Conservation (phyloP, 2,888 invertebrate species). For the Acanthopleura granulata region DNA sequence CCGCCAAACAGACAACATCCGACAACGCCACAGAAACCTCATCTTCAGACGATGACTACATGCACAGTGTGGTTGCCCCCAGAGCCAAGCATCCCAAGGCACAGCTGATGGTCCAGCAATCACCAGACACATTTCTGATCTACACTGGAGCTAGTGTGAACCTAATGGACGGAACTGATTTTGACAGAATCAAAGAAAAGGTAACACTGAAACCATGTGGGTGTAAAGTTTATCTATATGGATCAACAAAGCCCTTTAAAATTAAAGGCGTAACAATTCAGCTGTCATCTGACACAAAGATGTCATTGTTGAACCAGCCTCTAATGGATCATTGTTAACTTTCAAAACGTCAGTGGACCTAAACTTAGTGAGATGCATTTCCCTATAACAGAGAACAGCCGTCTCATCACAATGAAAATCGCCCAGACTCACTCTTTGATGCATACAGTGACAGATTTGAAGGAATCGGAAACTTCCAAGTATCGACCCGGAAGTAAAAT, state of each 20-base stretch:
- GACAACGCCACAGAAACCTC: neutral
- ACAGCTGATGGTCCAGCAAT: neutral
- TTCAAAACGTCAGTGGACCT: constrained; percentile 12
- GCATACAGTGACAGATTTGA: constrained; percentile 18
- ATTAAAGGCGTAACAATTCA: constrained; percentile 3
- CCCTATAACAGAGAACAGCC: neutral
- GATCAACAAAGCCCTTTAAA: neutral
- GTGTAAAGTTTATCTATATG: constrained; percentile 5
- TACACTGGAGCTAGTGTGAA: constrained; percentile 19
- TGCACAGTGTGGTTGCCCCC: neutral
- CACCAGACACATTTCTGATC: constrained; percentile 2
- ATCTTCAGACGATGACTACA: constrained; percentile 9
- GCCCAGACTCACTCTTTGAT: neutral
- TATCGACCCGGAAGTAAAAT: constrained; percentile 5
- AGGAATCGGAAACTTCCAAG: constrained; percentile 17
- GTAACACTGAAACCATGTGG: neutral
- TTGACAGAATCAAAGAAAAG: neutral
- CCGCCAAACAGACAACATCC: neutral
- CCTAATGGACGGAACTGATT: constrained; percentile 15
- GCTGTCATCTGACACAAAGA: neutral
- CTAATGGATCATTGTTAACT: constrained; percentile 14
- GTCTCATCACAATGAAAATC: neutral
- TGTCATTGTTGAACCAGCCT: constrained; percentile 3
- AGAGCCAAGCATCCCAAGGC: neutral
- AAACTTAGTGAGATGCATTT: neutral